These are phyloP conservation scores for Agrochola lychnidis DNA, from an alignment of 2,888 invertebrate genomes.

Conservation along the genomic window DNA sequence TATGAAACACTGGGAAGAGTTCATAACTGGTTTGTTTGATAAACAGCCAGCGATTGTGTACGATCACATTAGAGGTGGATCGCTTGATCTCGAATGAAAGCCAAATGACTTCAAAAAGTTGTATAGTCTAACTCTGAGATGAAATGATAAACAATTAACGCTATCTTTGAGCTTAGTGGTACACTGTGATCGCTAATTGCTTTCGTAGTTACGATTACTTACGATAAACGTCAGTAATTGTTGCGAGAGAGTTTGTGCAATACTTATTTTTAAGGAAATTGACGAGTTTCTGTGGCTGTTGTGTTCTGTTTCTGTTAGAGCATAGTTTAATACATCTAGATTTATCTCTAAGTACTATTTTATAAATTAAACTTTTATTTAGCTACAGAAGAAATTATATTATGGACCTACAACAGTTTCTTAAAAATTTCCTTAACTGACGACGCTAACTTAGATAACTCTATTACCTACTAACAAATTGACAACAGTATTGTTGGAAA, in stretches of 20 bases:
- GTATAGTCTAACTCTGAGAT: slow-evolving; percentile 50
- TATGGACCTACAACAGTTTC: too few relatives aligned
- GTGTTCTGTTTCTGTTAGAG: too few relatives aligned
- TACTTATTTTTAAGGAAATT: neutral
- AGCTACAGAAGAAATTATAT: too few relatives aligned
- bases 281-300: too few relatives aligned
- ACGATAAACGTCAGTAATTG: slow-evolving; percentile 3
- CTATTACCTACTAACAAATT: neutral
- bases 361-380: too few relatives aligned
- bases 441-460: too few relatives aligned
- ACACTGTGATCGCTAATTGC: slow-evolving; percentile 34
- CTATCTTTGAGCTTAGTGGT: slow-evolving; percentile 35
- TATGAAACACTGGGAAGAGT: slow-evolving; percentile 81
- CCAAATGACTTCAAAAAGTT: slow-evolving; percentile 51
- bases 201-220: slow-evolving; percentile 31
- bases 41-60: slow-evolving; percentile 68
- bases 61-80: slow-evolving; percentile 46
- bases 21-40: slow-evolving; percentile 77
- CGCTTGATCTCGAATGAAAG: slow-evolving; percentile 49
- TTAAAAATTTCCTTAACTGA: too few relatives aligned
- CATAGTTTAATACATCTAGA: too few relatives aligned
- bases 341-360: too few relatives aligned
- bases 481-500: neutral
- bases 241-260: neutral
- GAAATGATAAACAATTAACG: slow-evolving; percentile 47